Base-by-base conservation (phyloP, 1,140 invertebrate species). In the Artemia franciscana region DNA sequence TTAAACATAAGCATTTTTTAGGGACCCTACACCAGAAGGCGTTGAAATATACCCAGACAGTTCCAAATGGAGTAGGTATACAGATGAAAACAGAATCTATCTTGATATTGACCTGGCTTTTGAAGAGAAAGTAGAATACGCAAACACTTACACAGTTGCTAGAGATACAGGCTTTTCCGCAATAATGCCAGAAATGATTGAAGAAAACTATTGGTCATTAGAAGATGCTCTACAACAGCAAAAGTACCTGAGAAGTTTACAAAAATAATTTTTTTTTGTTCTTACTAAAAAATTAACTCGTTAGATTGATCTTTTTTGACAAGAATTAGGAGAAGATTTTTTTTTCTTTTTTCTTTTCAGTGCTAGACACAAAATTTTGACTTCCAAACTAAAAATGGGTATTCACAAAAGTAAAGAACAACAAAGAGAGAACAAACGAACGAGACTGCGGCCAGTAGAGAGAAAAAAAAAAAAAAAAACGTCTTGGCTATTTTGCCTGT, bases 1-100 rank as follows among this genome's bases (percentile, higher is more conserved):
- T 39, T 39, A 7, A 7, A 39, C 7, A n/a, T 39, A 7, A 39
- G 30, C 30, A 7, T 39, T n/a, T 39, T 23, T 58, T 25, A 64
- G 63, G 15, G 27, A 64, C 15, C 63, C 63, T 5, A 64, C 63
- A 4, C 63, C 63, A 26, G 60, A 62, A 7, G 63, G 63, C 30
- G 59, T 62, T 21, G 39, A 63, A 15, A 24, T 58, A 60, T 24
- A 30, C 5, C 59, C 57, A 21, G 63, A 57, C 27, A 59, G 61
- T 27, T 60, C 63, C 5, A 63, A 57, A 21, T 64, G 63, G 63
- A 39, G 28, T 2, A 26, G 59, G 21, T 64, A 58, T 26, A 64
- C 21, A 26, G n/a, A 57, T 57, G 60, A 61, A 25, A 56, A 58
- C 4, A 24, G 21, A 12, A 60, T 24, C 7, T 64, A 63, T 18